Evolutionary conservation across 2,113 vertebrate genomes (phyloP).

Genomic region (Cryptotis parvus): DNA sequence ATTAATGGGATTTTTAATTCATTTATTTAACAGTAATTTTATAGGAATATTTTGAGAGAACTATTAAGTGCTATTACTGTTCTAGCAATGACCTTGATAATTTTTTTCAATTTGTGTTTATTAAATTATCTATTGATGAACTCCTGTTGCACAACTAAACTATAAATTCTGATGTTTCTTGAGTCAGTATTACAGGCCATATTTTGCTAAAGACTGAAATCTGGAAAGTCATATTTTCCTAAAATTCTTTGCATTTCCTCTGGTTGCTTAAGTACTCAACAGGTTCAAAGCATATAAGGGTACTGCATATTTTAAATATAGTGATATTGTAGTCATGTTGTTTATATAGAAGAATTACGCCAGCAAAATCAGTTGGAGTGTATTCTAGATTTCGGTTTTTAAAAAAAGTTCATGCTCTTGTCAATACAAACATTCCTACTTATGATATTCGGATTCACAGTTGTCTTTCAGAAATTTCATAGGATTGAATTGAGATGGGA

Average conservation of each 20-base stretch:
- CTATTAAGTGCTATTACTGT: conserved; percentile 36
- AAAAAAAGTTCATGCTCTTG: conserved; percentile 13
- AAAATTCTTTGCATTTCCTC: conserved; percentile 83
- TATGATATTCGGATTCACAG: conserved; percentile 66
- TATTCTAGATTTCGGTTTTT: conserved; percentile 55
- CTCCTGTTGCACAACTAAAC: conserved; percentile 81
- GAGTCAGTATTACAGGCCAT: not conserved
- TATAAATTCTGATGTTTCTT: conserved; percentile 28
- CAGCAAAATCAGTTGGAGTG: not conserved
- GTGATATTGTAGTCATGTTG: not conserved
- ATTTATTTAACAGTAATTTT: conserved; percentile 49
- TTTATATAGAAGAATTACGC: conserved; percentile 46
- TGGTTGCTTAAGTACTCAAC: conserved; percentile 50
- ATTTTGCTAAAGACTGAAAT: not conserved
- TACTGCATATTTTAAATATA: not conserved
- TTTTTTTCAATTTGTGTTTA: conserved; percentile 7
- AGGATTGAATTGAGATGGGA: conserved; percentile 70
- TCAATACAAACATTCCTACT: conserved; percentile 62
- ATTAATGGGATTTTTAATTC: conserved; percentile 27
- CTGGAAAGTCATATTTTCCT: conserved; percentile 25
- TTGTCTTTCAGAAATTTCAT: conserved; percentile 76
- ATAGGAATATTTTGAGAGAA: conserved; percentile 65
- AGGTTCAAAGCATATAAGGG: conserved; percentile 11
- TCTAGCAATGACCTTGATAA: not conserved
- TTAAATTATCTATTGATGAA: conserved; percentile 30